Conservation (phyloP, 2,113 vertebrate genomes). For the Onychostruthus taczanowskii region DNA sequence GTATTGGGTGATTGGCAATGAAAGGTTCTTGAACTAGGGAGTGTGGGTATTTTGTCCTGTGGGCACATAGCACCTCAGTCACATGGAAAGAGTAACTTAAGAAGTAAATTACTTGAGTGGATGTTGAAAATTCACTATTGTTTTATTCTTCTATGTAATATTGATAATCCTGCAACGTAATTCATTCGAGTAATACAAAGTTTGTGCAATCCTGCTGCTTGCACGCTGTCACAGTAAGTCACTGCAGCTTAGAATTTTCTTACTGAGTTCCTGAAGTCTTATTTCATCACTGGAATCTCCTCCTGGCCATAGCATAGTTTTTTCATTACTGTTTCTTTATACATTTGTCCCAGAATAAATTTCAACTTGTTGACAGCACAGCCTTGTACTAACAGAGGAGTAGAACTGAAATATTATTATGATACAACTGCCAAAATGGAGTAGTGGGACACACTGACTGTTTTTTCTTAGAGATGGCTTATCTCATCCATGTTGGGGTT, state of each 20-base stretch:
- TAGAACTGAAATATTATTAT: neutral
- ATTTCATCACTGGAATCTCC: constrained; percentile 7
- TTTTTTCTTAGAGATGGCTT: neutral
- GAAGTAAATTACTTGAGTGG: neutral
- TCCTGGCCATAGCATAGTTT: neutral
- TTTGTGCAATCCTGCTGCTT: neutral
- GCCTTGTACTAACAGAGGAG: neutral
- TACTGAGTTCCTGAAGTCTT: constrained; percentile 4
- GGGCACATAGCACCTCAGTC: neutral
- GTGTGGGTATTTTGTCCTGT: neutral
- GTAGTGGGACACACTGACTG: neutral
- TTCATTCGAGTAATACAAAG: neutral
- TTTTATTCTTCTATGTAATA: neutral
- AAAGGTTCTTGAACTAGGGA: neutral
- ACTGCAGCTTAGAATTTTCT: neutral
- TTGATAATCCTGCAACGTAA: neutral
- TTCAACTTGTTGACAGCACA: neutral
- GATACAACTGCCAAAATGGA: neutral
- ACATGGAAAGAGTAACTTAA: neutral
- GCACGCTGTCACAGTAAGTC: neutral
- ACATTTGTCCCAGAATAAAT: neutral
- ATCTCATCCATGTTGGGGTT: neutral
- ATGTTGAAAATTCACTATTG: neutral
- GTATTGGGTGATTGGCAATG: neutral
- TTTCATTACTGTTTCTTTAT: neutral